Evolutionary conservation across 2,797 vertebrate species (phyloP), one percentile per base, ranked within the genome.

Genomic region (Eidolon dupreanum): DNA sequence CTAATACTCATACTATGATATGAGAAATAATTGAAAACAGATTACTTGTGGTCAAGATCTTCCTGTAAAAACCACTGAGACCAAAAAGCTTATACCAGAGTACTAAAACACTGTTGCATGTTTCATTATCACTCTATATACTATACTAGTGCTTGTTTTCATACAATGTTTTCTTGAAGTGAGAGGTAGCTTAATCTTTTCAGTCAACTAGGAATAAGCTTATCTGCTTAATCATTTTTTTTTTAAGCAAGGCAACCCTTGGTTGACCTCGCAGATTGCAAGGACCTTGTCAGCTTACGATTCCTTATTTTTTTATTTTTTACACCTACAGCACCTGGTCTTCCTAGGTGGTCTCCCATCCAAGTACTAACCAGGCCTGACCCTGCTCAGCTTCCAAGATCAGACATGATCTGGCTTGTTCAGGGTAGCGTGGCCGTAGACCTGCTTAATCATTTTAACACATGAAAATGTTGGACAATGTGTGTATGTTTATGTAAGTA

Each of bases 91-190:
- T 49, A 59, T 9, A 79, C 4, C 28, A 38, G 4, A 87, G 20
- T 16, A 63, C 36, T 26, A 82, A 94, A 96, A 71, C 38, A 74
- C 7, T 6, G 8, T 10, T 85, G 61, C 38, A 89, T 8, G 8
- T 83, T 90, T 81, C n/a, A 53, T 22, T 26, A 63, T 68, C 43
- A 26, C 26, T 22, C 10, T 73, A n/a, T n/a, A 38, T 55, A 53
- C 71, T 71, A 66, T 19, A 38, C 3, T 49, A 66, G 31, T 73
- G 38, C 43, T 93, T 92, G 12, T 19, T 77, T 94, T 85, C 53
- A 78, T 49, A 38, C 22, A 55, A 26, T 73, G 28, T 94, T 92
- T 96, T 95, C 88, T 91, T 82, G 75, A 82, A 93, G 70, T 92
- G 19, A 33, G 12, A 93, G 31, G 33, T 73, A 91, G 49, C 24